Evolutionary conservation across 1,140 invertebrate species (phyloP), one percentile per base, ranked within the genome.

Genomic region (Oedothorax gibbosus): DNA sequence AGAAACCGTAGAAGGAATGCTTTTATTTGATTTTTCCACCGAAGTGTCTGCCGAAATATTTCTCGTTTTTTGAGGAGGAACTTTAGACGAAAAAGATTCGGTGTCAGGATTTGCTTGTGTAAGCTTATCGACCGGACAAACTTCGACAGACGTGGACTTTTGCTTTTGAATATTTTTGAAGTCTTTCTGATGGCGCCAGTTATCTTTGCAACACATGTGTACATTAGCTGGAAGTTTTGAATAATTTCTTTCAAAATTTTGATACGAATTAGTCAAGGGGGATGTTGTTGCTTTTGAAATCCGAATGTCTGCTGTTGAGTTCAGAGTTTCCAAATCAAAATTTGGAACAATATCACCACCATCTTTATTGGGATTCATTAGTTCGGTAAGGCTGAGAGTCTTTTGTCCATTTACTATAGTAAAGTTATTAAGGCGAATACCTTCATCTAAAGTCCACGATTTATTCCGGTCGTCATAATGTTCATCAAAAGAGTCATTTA

Each of bases 161-260:
- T 68, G 65, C 35, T 78, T 68, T 7, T 69, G 73, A 35, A 35
- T 21, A 65, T 54, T 82, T 35, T 76, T 66, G 18, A 49, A 60
- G 21, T 78, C 83, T 62, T 73, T 77, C 21, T 78, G 75, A 21
- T 66, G 71, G 60, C 83, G 49, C 83, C 83, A 78, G 35, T 85
- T 85, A 50, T 85, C 83, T 21, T 85, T 85, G 57, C 83, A 77
- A 15, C 75, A 85, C 75, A 85, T 85, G 14, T 85, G 73, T 12
- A 84, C 71, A 57, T 84, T 84, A 6, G 81, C 72, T 1, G 71
- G 81, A 4, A 84, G 53, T 60, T 84, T 84, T 8, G 81, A 84
- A 75, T 76, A 84, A 84, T 84, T 84, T 7, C 81, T 51, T 12
- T 84, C 81, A 15, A 84, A 84, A 68, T 84, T 84, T 76, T 64